Evolutionary conservation across 2,888 invertebrate genomes (phyloP), one percentile per base, ranked within the genome.

Genomic region (Synanthedon myopaeformis): DNA sequence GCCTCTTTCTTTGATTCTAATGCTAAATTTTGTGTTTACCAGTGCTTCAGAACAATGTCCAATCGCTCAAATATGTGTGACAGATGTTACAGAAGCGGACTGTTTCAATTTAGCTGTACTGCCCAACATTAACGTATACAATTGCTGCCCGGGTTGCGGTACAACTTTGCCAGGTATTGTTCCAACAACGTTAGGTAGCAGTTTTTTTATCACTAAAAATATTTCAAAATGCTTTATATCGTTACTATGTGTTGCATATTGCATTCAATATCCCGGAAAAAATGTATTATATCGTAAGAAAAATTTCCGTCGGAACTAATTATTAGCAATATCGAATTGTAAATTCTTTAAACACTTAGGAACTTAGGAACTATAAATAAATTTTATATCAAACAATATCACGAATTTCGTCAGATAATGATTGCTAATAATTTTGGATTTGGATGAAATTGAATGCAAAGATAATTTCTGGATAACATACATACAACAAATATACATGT

Each of bases 101-200:
- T 87, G 87, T 55, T 58, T 51, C 45, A 14, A 14, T 45, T 14
- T 45, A 51, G 67, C 69, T 13, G 60, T 82, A 54, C 64, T 66
- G 45, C 75, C 74, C 19, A 73, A 77, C 54, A 57, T 62, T 8
- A 64, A 61, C 42, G 67, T 87, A 61, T 72, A 65, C 54, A 77
- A 74, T 13, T 89, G 89, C 60, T 89, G 89, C 63, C 88, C 89
- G 12, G 76, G 76, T 35, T 89, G 89, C 62, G 62, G 58, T 56
- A 57, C 66, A 51, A 65, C 66, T 66, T 3, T 83, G 82, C 59
- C 61, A 55, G 42, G 45, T 45, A 45, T 5, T 13, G 45, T 45
- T 45, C n/a, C 1, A 45, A 45, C n/a, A 13, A 42, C n/a, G 2
- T 45, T 45, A 45, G 12, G 5, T 13, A 14, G 3, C 13, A 13